phyloP scores from a whole-genome alignment of 2,797 vertebrate genomes.

The Microtus agrestis region DNA sequence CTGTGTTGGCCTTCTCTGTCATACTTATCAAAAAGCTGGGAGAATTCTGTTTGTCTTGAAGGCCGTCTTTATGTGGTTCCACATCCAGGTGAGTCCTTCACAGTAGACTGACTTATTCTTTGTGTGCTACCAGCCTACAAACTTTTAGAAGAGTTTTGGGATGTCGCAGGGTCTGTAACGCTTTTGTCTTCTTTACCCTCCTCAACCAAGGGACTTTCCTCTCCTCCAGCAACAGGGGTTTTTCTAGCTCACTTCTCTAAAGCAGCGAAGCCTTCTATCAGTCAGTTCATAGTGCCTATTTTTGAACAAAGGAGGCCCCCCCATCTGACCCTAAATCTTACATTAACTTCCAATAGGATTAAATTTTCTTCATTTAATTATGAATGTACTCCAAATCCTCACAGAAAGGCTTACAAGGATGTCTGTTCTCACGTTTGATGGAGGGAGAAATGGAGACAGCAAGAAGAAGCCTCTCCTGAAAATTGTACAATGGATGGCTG shows the following conservation, averaged over 20 bases:
- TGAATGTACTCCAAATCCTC: slow-evolving; percentile 55
- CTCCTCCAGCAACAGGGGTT: not conserved
- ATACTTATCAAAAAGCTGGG: not conserved
- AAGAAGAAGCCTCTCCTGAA: not conserved
- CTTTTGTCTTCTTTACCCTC: not conserved
- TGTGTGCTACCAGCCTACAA: not conserved
- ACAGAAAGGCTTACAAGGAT: slow-evolving; percentile 36
- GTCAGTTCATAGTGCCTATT: not conserved
- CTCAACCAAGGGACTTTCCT: not conserved
- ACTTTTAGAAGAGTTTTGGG: not conserved
- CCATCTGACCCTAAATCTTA: not conserved
- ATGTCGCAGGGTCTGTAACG: not conserved
- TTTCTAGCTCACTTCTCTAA: not conserved
- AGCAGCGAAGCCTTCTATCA: not conserved
- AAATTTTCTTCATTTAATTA: slow-evolving; percentile 58
- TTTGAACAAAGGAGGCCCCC: slow-evolving; percentile 3
- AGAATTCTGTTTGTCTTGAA: not conserved
- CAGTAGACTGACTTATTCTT: not conserved
- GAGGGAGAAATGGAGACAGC: not conserved
- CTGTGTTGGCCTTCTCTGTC: not conserved
- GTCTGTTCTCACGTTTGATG: not conserved
- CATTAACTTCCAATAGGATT: slow-evolving; percentile 62
- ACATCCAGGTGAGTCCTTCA: not conserved
- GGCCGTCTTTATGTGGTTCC: not conserved
- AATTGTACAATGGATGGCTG: not conserved